Evolutionary conservation across 1,140 invertebrate species (phyloP).

Genomic region (Pogonus chalceus): DNA sequence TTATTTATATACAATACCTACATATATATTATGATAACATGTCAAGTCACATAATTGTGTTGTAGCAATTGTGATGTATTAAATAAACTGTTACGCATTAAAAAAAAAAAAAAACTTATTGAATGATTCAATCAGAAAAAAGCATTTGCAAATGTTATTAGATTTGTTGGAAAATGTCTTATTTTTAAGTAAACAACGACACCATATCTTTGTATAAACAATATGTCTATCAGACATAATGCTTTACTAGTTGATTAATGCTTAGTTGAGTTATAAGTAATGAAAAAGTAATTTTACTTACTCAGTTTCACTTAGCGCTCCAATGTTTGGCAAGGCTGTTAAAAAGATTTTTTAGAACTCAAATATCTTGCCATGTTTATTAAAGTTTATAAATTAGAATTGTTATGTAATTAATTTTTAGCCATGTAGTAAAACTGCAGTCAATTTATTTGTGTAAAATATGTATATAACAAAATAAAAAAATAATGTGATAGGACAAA

Average conservation of each 20-base stretch:
- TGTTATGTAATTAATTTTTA: not conserved
- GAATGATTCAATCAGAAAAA: not conserved
- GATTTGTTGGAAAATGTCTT: too few relatives aligned
- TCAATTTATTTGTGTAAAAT: not conserved
- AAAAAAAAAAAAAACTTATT: too few relatives aligned
- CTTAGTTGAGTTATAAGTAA: too few relatives aligned
- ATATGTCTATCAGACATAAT: not conserved
- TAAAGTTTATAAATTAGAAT: not conserved
- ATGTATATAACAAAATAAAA: not conserved
- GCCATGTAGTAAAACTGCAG: not conserved
- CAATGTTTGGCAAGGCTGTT: not conserved
- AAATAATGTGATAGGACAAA: not conserved
- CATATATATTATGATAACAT: too few relatives aligned
- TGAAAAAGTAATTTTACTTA: too few relatives aligned
- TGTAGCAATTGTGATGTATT: constrained; percentile 4
- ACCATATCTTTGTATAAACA: not conserved
- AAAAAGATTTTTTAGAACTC: not conserved
- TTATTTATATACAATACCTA: constrained; percentile 1
- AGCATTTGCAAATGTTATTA: too few relatives aligned
- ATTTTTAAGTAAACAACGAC: not conserved
- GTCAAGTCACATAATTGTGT: constrained; percentile 3
- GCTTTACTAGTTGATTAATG: not conserved
- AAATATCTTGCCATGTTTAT: not conserved
- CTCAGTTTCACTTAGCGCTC: not conserved
- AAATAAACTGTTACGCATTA: constrained; percentile 2